These are phyloP conservation scores for Calliphora vicina DNA, from an alignment of 1,140 invertebrate species.

Conservation along the genomic window DNA sequence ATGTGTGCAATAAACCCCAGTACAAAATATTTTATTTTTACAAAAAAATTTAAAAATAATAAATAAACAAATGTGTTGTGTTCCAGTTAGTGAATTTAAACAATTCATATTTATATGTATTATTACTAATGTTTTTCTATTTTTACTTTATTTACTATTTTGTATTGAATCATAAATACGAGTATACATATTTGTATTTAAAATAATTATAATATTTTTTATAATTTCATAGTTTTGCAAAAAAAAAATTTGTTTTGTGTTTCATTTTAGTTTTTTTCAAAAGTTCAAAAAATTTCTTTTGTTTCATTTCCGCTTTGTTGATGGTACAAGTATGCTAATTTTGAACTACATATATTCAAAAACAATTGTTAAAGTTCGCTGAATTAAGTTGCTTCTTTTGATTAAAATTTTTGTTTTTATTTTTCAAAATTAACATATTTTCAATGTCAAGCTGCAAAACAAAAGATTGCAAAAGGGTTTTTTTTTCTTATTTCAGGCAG, in stretches of 20 bases:
- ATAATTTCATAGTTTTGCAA: background rate
- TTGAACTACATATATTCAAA: background rate
- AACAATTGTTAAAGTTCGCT: no score
- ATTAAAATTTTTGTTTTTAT: no score
- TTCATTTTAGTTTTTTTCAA: background rate
- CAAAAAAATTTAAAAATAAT: background rate
- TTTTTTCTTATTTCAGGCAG: no score
- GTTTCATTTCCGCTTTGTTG: background rate
- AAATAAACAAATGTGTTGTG: background rate
- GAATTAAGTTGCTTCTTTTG: no score
- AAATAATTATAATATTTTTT: no score
- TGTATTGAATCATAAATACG: background rate
- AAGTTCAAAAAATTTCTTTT: background rate
- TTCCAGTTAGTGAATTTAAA: constrained; percentile 27
- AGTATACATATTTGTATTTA: background rate
- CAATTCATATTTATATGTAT: constrained; percentile 19
- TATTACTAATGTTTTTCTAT: background rate
- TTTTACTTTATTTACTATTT: background rate
- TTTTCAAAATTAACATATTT: no score
- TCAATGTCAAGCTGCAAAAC: no score
- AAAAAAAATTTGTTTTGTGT: background rate
- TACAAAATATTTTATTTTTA: background rate
- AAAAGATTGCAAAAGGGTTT: no score
- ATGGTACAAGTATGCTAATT: background rate
- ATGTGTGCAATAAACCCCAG: background rate